These are phyloP conservation scores for Phoebastria nigripes DNA, from an alignment of 2,797 vertebrate genomes.

Conservation along the genomic window DNA sequence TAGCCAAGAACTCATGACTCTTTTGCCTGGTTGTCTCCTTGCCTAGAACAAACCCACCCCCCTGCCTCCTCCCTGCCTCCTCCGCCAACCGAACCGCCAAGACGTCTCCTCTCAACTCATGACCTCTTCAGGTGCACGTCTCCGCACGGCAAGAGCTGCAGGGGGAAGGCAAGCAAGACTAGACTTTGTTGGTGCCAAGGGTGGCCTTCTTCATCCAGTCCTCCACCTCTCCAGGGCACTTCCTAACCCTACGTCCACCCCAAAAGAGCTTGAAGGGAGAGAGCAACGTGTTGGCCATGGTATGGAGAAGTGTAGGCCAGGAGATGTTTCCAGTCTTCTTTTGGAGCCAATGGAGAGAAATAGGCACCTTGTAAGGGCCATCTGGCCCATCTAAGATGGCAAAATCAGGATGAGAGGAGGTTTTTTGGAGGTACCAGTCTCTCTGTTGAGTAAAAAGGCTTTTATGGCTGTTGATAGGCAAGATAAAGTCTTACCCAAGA, in stretches of 20 bases:
- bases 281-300: accelerated
- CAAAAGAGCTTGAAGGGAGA: not conserved
- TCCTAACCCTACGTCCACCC: accelerated
- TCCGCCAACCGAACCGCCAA: not conserved
- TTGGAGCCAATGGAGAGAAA: not conserved
- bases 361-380: not conserved
- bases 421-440: not conserved
- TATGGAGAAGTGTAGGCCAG: not conserved
- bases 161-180: not conserved
- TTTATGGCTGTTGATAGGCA: not conserved
- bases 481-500: not conserved
- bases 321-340: not conserved
- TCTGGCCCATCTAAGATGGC: not conserved
- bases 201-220: not conserved
- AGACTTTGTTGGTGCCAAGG: not conserved
- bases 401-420: not conserved
- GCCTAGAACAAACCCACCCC: not conserved
- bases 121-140: not conserved
- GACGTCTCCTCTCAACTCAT: not conserved
- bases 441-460: not conserved
- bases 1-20: constrained; percentile 5
- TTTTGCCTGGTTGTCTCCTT: constrained; percentile 30
- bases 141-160: not conserved
- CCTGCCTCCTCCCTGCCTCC: not conserved
- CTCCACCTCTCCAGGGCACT: not conserved